These are phyloP conservation scores for Xerus rutilus DNA, from an alignment of 2,797 vertebrate genomes.

Conservation along the genomic window DNA sequence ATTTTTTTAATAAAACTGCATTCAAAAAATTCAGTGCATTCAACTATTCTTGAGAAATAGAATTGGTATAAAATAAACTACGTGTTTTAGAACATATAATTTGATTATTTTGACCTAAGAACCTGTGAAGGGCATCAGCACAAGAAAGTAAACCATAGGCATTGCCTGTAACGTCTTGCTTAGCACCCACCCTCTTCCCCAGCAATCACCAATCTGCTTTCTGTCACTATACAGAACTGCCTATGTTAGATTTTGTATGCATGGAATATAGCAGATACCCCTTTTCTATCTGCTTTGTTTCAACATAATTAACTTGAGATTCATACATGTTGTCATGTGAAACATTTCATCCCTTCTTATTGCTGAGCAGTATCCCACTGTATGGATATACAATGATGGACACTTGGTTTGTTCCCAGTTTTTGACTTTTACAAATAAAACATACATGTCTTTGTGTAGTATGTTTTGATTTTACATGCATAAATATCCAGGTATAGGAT, in stretches of 20 bases:
- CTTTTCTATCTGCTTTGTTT: neutral
- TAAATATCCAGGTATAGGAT: neutral
- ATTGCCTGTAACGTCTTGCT: too few species aligned
- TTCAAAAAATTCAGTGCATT: too few species aligned
- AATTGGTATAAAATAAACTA: neutral
- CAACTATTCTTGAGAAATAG: neutral
- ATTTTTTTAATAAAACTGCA: slow-evolving; percentile 58
- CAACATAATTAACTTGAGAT: neutral
- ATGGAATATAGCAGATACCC: neutral
- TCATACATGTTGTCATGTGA: neutral
- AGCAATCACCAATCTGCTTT: neutral
- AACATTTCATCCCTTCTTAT: neutral
- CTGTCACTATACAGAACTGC: neutral
- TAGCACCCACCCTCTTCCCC: too few species aligned
- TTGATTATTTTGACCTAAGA: neutral
- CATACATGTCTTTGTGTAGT: neutral
- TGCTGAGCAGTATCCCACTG: neutral
- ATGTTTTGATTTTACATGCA: neutral
- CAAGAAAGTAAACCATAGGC: too few species aligned
- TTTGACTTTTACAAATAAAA: neutral
- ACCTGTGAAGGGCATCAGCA: neutral
- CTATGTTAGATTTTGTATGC: neutral
- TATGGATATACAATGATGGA: neutral
- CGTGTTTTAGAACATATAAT: neutral
- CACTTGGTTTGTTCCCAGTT: neutral